Evolutionary conservation across 2,797 vertebrate genomes (phyloP).

Genomic region (Lepilemur septentrionalis): DNA sequence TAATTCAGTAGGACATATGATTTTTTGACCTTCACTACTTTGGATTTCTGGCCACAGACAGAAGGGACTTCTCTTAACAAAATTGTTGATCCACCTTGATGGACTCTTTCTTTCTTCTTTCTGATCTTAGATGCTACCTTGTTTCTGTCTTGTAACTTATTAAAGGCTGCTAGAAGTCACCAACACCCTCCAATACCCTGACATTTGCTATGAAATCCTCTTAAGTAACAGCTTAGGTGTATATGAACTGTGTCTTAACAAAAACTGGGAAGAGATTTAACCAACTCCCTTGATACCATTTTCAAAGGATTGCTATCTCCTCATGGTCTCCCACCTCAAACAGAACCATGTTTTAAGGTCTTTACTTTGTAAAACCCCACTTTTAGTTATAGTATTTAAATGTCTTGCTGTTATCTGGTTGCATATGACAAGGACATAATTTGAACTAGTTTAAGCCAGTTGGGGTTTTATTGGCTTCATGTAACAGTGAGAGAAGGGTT

Average conservation of each 20-base stretch:
- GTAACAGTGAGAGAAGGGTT: not conserved
- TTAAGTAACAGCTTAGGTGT: not conserved
- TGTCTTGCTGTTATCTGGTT: not conserved
- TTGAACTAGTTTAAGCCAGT: not conserved
- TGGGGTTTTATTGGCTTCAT: not conserved
- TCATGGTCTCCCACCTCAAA: not conserved
- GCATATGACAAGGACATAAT: not conserved
- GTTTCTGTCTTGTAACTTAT: not conserved
- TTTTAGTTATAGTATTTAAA: not conserved
- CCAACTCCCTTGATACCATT: not conserved
- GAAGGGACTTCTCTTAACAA: not conserved
- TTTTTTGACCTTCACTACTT: not conserved
- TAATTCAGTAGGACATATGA: not conserved
- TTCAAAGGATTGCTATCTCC: not conserved
- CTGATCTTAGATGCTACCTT: not conserved
- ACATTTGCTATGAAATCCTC: not conserved
- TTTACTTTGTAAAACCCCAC: not conserved
- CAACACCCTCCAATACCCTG: not conserved
- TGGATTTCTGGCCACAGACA: not conserved
- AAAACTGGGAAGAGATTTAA: not conserved
- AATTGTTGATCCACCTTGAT: not conserved
- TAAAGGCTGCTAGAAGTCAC: not conserved
- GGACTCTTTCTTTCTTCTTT: not conserved
- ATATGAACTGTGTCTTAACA: not conserved
- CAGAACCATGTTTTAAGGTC: not conserved